These are phyloP conservation scores for Gymnogyps californianus DNA, from an alignment of 2,113 vertebrate genomes.

Conservation along the genomic window DNA sequence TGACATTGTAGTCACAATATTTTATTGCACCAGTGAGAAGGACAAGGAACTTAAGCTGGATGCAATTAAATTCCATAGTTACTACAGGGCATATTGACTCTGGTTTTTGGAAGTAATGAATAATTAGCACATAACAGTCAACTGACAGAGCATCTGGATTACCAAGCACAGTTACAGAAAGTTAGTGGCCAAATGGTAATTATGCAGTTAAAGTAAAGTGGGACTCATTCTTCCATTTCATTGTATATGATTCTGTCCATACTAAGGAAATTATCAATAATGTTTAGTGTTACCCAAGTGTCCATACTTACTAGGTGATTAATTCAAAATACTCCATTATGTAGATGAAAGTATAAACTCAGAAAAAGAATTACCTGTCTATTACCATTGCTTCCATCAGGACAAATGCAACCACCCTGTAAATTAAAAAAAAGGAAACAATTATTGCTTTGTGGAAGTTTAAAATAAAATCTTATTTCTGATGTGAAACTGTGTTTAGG, in stretches of 20 bases:
- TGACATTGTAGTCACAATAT: neutral
- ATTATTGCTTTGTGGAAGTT: neutral
- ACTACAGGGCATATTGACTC: neutral
- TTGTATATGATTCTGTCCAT: neutral
- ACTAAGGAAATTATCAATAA: neutral
- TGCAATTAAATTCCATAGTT: neutral
- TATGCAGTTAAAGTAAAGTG: neutral
- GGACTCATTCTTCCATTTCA: neutral
- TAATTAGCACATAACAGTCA: neutral
- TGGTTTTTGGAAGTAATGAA: neutral
- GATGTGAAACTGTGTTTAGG: neutral
- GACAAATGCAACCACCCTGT: conserved; percentile 58
- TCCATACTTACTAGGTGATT: neutral
- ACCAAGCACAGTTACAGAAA: neutral
- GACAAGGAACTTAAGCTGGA: neutral
- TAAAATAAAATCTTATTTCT: neutral
- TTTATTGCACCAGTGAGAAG: neutral
- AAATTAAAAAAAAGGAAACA: neutral
- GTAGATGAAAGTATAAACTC: neutral
- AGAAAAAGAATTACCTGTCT: conserved; percentile 38
- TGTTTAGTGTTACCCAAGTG: neutral
- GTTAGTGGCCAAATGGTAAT: neutral
- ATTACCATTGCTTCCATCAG: conserved; percentile 45
- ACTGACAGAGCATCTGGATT: neutral
- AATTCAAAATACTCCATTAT: neutral